Base-by-base conservation (phyloP, 2,888 invertebrate genomes). In the Ametastegia equiseti region DNA sequence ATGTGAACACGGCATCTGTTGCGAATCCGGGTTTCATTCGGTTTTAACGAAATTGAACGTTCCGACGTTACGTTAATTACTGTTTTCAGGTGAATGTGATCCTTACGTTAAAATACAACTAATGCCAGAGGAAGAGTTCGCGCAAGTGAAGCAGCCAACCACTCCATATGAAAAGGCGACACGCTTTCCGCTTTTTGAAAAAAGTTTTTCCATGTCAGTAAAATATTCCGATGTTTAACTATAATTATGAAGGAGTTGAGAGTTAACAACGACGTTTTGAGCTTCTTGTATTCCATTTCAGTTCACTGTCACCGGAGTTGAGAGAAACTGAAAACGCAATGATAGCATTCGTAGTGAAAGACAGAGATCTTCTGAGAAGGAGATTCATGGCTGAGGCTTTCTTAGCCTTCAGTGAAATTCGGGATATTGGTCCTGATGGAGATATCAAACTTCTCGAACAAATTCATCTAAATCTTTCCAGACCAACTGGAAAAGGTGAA, bases 361-460 rank as follows among this genome's bases (percentile, higher is more conserved):
- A 99, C 92, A 98, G 98, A 92, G 99, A 99, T 92, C 95, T 98
- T 92, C 95, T 98, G 90, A 95, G 95, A 87, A 98, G 98, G 91
- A 97, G 98, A 89, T 98, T 98, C 92, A 96, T 99, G 85, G 98
- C 98, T 9, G 99, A 99, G 92, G 97, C 97, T 57, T 98, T 97
- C 92, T 91, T 98, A 45, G 94, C 96, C 86, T 96, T 99, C 92
- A 94, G 93, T 83, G 96, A 97, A 88, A 94, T 97, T 86, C 94
- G 94, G 15, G 94, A 94, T 84, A 94, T 94, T 0, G 93, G 93
- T 0, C 93, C 94, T 80, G 93, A 95, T 1, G 93, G 94, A 69
- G 92, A 92, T 83, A 86, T 92, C 13, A 91, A 92, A 71, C 93
- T 94, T 77, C 93, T 96, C 82, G 94, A 95, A 81, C 97, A 97